These are phyloP conservation scores for Greenwoodochromis staneri DNA, from an alignment of 2,113 vertebrate species.

Conservation along the genomic window DNA sequence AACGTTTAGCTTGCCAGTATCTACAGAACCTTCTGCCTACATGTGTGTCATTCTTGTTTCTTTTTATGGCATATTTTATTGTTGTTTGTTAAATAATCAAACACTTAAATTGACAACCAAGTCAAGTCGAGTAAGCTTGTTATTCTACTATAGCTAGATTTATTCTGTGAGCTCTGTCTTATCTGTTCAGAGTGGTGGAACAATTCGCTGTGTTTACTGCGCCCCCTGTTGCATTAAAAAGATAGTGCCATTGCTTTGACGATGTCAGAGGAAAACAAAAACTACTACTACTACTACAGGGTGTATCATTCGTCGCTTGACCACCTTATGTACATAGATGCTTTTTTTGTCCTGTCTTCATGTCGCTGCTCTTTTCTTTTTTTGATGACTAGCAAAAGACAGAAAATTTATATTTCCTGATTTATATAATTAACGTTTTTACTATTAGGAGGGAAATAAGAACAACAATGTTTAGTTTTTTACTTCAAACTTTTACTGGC, in stretches of 20 bases:
- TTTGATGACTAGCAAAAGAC: background rate
- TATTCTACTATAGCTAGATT: background rate
- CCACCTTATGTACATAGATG: background rate
- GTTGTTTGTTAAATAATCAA: background rate
- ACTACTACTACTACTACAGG: background rate
- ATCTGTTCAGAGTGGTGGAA: background rate
- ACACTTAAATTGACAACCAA: background rate
- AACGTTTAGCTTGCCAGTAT: background rate
- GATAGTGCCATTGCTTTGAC: background rate
- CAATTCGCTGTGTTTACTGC: background rate
- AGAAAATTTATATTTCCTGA: background rate
- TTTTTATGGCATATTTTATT: background rate
- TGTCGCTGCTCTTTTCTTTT: background rate
- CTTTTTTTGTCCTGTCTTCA: background rate
- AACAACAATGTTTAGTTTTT: background rate
- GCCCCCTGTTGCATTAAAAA: background rate
- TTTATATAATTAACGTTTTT: background rate
- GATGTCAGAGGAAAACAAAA: background rate
- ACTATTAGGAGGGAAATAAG: background rate
- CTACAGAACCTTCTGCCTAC: background rate
- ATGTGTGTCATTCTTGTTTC: background rate
- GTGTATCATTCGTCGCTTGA: background rate
- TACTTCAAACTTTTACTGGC: background rate
- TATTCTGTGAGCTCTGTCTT: background rate
- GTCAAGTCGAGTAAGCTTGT: background rate